Evolutionary conservation across 2,888 invertebrate genomes (phyloP).

Genomic region (Euplagia quadripunctaria): DNA sequence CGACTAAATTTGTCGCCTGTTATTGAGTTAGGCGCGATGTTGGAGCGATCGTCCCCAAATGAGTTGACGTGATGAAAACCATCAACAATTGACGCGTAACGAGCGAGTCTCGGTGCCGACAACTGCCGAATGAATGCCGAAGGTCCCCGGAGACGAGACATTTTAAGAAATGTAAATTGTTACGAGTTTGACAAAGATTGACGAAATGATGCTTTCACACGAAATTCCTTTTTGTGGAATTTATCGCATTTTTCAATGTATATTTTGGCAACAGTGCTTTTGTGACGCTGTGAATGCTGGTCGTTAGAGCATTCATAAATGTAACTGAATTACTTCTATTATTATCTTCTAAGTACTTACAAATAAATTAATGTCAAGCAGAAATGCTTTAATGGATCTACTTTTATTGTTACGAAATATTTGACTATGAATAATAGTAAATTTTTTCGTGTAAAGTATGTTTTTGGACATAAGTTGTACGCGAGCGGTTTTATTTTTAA

Average conservation of each 20-base stretch:
- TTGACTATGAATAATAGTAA: background rate
- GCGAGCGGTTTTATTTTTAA: too few relatives aligned
- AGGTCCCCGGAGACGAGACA: constrained; percentile 18
- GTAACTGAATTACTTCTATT: constrained; percentile 17
- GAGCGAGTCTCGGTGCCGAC: constrained; percentile 27
- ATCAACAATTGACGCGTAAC: constrained; percentile 58
- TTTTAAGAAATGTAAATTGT: constrained; percentile 49
- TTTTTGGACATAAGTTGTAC: background rate
- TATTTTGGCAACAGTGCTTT: constrained; percentile 33
- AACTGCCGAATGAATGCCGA: constrained; percentile 16
- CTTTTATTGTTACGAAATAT: background rate
- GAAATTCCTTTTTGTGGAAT: constrained; percentile 43
- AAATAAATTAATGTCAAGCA: background rate
- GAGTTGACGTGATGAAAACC: constrained; percentile 57
- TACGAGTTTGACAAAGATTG: constrained; percentile 32
- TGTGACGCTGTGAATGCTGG: constrained; percentile 23
- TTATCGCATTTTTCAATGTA: constrained; percentile 34
- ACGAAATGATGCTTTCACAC: constrained; percentile 41
- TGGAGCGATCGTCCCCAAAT: constrained; percentile 49
- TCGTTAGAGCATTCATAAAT: constrained; percentile 24
- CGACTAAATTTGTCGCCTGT: constrained; percentile 65
- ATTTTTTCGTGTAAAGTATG: background rate
- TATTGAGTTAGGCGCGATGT: constrained; percentile 56
- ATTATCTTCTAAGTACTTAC: background rate
- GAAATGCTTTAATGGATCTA: background rate